These are phyloP conservation scores for Gallinago undulata DNA, from an alignment of 2,113 vertebrate species.

Conservation along the genomic window DNA sequence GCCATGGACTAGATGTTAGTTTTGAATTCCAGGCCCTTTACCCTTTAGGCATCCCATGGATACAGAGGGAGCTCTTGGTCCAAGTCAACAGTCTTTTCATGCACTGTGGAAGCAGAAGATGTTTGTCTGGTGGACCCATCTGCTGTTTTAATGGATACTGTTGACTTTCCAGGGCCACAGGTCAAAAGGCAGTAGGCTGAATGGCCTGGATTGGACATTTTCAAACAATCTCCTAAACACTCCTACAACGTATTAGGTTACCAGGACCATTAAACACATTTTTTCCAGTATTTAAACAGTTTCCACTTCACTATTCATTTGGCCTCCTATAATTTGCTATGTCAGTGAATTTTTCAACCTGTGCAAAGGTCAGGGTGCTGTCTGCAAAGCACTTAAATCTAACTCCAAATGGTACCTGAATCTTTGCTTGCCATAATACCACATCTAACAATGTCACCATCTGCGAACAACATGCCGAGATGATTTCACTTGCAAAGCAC, in stretches of 20 bases:
- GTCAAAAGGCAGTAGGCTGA: not conserved
- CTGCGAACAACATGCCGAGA: not conserved
- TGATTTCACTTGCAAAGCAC: not conserved
- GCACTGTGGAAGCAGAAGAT: not conserved
- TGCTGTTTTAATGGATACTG: not conserved
- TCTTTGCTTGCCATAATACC: not conserved
- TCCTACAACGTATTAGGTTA: not conserved
- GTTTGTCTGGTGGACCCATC: not conserved
- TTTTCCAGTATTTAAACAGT: not conserved
- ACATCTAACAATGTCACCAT: slow-evolving; percentile 16
- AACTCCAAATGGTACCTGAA: not conserved
- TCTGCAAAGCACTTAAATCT: not conserved
- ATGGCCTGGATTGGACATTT: not conserved
- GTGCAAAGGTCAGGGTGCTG: not conserved
- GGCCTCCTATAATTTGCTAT: not conserved
- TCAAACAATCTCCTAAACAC: not conserved
- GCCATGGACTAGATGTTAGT: too few relatives aligned
- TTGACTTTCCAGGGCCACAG: not conserved
- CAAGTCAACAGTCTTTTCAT: not conserved
- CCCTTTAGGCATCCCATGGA: not conserved
- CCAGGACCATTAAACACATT: not conserved
- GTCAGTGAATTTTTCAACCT: not conserved
- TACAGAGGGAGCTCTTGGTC: not conserved
- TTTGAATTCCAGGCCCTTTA: not conserved
- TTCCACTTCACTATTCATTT: not conserved